Base-by-base conservation (phyloP, 2,113 vertebrate genomes). In the Azemiops feae region DNA sequence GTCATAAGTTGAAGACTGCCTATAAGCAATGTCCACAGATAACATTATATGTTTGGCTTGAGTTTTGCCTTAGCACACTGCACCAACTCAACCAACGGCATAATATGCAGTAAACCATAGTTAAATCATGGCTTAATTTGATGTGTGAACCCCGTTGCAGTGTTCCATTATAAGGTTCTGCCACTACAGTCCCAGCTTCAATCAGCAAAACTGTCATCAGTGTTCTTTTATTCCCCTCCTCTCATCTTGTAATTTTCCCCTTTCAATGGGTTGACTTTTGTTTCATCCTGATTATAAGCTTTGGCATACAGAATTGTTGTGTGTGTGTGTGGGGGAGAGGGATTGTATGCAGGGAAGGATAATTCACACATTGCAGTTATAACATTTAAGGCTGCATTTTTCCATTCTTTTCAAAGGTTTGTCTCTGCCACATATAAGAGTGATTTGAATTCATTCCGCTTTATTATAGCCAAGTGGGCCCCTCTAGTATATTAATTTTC, bases 351-450 rank as follows among this genome's bases (percentile, higher is more conserved):
- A 81, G 6, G 39, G 10, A 74, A 91, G 94, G 95, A 94, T 95
- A 93, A 93, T 92, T 95, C 91, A 91, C 27, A 88, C 16, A 93
- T 96, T 96, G 91, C 64, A 96, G 95, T 96, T 97, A 96, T 95
- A 57, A 94, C 92, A 93, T 96, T 96, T 97, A 96, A 95, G 92
- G 85, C 74, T 94, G 64, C 74, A 91, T 95, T 97, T 96, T 96
- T 95, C 96, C 95, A 91, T 94, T 96, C 90, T 97, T 98, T 97
- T 97, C 94, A 96, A 96, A 97, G 93, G 92, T 97, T 97, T 97
- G 97, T 96, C 95, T 97, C 64, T 86, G 96, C 87, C 92, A 95
- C 93, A 94, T 94, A 96, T 92, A 95, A 96, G 90, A 93, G 90
- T 95, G 86, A 96, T 97, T 97, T 97, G 96, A 97, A 97, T 98